phyloP scores from a whole-genome alignment of 1,140 invertebrate species.

The Heliconius melpomene region DNA sequence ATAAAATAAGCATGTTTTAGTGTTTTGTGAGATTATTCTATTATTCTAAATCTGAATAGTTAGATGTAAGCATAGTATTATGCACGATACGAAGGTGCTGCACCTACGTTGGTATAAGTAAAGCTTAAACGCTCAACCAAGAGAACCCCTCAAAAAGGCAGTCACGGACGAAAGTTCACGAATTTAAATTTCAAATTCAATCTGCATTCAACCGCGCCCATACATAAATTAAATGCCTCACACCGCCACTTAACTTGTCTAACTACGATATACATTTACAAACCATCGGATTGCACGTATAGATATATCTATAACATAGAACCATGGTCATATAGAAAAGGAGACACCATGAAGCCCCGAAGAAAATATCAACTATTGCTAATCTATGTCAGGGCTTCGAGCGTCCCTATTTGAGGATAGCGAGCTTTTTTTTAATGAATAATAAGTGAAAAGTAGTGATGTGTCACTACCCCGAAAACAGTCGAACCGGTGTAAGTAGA shows the following conservation, averaged over 20 bases:
- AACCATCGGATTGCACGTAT: slow-evolving; percentile 67
- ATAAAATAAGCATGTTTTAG: too few species aligned
- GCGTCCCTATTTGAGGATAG: slow-evolving; percentile 1
- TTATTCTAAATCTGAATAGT: not conserved
- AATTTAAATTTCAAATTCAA: slow-evolving; percentile 62
- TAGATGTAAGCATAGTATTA: too few species aligned
- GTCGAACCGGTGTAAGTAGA: not conserved
- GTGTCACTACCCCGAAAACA: not conserved
- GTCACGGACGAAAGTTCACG: slow-evolving; percentile 37
- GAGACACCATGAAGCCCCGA: not conserved
- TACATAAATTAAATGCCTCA: slow-evolving; percentile 76
- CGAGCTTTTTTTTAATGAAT: not conserved
- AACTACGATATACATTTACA: slow-evolving; percentile 74
- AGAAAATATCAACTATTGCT: slow-evolving; percentile 21
- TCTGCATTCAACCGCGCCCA: slow-evolving; percentile 49
- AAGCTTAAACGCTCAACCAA: not conserved
- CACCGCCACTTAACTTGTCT: slow-evolving; percentile 69
- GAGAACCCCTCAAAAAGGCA: slow-evolving; percentile 34
- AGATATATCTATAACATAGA: slow-evolving; percentile 50
- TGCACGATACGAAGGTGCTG: not conserved
- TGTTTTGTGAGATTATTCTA: not conserved
- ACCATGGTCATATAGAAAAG: slow-evolving; percentile 42
- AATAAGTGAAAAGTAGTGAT: not conserved
- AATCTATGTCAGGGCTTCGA: slow-evolving; percentile 2
- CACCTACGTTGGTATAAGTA: not conserved